These are phyloP conservation scores for Nannoperca obscura DNA, from an alignment of 2,797 vertebrate genomes.

Conservation along the genomic window DNA sequence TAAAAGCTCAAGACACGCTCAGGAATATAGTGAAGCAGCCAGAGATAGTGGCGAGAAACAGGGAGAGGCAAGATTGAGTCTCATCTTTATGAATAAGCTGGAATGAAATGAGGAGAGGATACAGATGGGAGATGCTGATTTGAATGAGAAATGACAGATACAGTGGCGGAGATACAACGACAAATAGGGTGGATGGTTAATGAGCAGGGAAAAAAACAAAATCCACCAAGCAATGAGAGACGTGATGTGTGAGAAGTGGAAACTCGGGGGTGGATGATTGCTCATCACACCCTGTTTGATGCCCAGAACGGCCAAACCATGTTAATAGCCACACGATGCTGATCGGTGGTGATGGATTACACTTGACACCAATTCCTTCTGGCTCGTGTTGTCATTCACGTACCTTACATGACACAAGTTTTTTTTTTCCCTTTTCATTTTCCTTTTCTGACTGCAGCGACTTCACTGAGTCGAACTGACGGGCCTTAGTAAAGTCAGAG, in stretches of 20 bases:
- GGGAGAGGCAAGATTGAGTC: constrained; percentile 22
- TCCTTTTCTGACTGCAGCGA: constrained; percentile 18
- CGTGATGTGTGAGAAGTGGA: constrained; percentile 34
- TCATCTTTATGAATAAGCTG: constrained; percentile 48
- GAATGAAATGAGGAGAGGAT: constrained; percentile 48
- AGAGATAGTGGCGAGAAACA: constrained; percentile 17
- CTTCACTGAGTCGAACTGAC: constrained; percentile 53
- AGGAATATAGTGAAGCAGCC: constrained; percentile 30
- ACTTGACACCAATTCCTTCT: constrained; percentile 55
- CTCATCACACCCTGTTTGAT: constrained; percentile 49
- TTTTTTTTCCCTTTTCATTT: constrained; percentile 6
- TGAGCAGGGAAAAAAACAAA: constrained; percentile 52
- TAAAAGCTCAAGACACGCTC: constrained; percentile 35
- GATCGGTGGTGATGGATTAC: constrained; percentile 60
- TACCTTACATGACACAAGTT: constrained; percentile 37
- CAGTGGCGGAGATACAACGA: constrained; percentile 48
- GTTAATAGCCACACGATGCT: constrained; percentile 50
- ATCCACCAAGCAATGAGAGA: constrained; percentile 22
- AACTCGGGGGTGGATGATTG: constrained; percentile 31
- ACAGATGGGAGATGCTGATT: constrained; percentile 60
- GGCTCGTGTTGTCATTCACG: constrained; percentile 48
- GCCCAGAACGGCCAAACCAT: constrained; percentile 38
- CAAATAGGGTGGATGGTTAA: constrained; percentile 64
- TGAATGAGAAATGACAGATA: constrained; percentile 71
- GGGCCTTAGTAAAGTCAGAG: constrained; percentile 58